phyloP scores from a whole-genome alignment of 2,797 vertebrate genomes.

The Gallinago stenura region DNA sequence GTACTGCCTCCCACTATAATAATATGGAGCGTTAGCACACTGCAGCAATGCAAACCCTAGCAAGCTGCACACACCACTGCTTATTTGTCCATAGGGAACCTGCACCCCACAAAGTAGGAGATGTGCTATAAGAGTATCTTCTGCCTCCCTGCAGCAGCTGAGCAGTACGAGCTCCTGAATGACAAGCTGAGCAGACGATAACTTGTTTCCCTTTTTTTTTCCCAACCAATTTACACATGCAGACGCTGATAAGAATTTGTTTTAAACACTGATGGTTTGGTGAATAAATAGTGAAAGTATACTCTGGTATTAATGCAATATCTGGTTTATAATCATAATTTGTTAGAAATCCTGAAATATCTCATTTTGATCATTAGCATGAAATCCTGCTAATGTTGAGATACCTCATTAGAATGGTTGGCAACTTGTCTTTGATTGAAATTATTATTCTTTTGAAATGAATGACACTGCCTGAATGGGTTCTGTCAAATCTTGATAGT shows the following conservation, averaged over 20 bases:
- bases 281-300: slow-evolving; percentile 67
- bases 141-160: not conserved
- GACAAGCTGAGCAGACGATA: slow-evolving; percentile 38
- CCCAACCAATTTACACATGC: not conserved
- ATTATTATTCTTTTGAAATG: slow-evolving; percentile 76
- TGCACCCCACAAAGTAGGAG: not conserved
- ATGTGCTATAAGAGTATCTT: not conserved
- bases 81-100: not conserved
- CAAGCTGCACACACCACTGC: not conserved
- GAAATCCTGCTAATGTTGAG: slow-evolving; percentile 69
- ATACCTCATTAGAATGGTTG: slow-evolving; percentile 75
- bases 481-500: slow-evolving; percentile 75
- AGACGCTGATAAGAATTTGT: slow-evolving; percentile 41
- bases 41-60: not conserved
- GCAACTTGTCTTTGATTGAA: slow-evolving; percentile 75
- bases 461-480: slow-evolving; percentile 73
- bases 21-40: slow-evolving; percentile 14
- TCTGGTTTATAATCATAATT: slow-evolving; percentile 56
- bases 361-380: slow-evolving; percentile 74
- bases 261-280: slow-evolving; percentile 58
- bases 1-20: slow-evolving; percentile 65
- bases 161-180: not conserved
- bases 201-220: slow-evolving; percentile 8
- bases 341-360: slow-evolving; percentile 70
- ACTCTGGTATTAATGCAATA: slow-evolving; percentile 72